Percentiles rank a stretch among this genome's conserved stretches.
These are phyloP conservation scores for Crotalus viridis DNA, from an alignment of 2,113 vertebrate species.

Conservation along the genomic window DNA sequence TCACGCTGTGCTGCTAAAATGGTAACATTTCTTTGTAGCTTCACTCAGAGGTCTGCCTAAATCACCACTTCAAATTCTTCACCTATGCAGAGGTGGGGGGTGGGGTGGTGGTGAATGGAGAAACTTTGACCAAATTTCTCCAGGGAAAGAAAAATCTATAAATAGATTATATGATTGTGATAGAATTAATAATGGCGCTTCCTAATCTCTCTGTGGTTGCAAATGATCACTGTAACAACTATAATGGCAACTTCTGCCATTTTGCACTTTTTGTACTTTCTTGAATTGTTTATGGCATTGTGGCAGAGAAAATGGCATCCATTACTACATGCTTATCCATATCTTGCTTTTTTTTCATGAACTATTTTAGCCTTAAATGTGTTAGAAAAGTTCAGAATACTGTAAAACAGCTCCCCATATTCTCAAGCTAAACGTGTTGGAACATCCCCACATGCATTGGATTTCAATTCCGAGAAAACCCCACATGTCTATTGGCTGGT, in stretches of 20 bases:
- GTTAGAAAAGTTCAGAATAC: not conserved
- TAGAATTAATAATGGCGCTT: not conserved
- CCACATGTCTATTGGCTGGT: not conserved
- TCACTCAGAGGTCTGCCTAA: not conserved
- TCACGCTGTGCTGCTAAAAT: slow-evolving; percentile 47
- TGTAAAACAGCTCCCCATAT: not conserved
- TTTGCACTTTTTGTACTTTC: not conserved
- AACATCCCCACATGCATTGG: not conserved
- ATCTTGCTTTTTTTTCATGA: not conserved
- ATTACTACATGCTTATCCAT: not conserved
- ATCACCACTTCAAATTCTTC: not conserved
- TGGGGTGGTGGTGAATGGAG: not conserved
- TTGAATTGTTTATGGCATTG: not conserved
- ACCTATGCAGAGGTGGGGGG: not conserved
- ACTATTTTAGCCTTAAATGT: not conserved
- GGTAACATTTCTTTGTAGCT: slow-evolving; percentile 34
- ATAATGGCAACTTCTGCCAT: not conserved
- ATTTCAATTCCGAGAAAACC: not conserved
- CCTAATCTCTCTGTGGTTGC: not conserved
- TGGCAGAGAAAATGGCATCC: not conserved
- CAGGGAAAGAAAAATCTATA: not conserved
- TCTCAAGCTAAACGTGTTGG: not conserved
- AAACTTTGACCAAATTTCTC: not conserved
- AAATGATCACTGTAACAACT: not conserved
- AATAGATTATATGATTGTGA: not conserved